phyloP scores from a whole-genome alignment of 2,113 vertebrate species.

The Ardeotis arabs region DNA sequence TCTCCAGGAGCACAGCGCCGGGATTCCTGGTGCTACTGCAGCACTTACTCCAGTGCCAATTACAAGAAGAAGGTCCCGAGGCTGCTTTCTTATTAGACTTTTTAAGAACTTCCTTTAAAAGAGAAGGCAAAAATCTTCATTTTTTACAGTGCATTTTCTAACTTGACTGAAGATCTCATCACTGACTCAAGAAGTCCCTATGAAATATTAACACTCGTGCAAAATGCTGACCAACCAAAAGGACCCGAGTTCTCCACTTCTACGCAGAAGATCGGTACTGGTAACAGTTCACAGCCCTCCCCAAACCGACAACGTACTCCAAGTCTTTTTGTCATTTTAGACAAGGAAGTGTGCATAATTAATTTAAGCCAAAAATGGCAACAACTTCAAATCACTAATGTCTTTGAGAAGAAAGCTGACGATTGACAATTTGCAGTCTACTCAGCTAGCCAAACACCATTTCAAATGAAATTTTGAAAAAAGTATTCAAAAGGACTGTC shows the following conservation, averaged over 20 bases:
- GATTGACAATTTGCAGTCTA: background rate
- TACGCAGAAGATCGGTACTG: background rate
- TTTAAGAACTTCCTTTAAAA: constrained; percentile 74
- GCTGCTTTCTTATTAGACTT: constrained; percentile 73
- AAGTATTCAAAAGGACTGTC: background rate
- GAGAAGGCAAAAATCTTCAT: background rate
- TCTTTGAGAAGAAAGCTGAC: background rate
- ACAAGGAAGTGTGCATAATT: background rate
- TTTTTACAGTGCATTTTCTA: accelerated
- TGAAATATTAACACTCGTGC: background rate
- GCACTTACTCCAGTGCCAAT: constrained; percentile 75
- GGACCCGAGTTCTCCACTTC: background rate
- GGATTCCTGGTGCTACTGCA: constrained; percentile 71
- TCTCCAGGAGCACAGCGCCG: constrained; percentile 71
- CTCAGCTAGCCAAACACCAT: background rate
- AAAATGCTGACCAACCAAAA: background rate
- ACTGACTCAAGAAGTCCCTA: background rate
- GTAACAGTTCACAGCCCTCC: background rate
- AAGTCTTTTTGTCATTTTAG: background rate
- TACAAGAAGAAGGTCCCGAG: constrained; percentile 73
- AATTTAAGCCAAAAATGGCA: background rate
- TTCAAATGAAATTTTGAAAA: background rate
- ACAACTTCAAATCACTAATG: background rate
- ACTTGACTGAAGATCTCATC: background rate
- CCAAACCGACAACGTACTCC: background rate